Evolutionary conservation across 53 echinoderm and acorn worm species (phyloP).

Genomic region (Holothuria leucospilota): DNA sequence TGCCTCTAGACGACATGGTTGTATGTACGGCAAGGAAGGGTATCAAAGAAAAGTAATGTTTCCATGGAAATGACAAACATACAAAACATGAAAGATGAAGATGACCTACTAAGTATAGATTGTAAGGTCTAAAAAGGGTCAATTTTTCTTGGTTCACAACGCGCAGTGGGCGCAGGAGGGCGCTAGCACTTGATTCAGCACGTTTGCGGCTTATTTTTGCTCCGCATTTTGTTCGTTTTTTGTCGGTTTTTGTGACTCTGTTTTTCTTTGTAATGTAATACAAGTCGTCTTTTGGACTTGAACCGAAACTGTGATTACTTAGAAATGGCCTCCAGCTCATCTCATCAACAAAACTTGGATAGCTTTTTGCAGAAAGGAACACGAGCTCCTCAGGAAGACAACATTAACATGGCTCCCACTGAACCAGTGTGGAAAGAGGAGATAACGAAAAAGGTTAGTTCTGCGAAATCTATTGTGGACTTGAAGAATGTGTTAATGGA

Average conservation of each 20-base stretch:
- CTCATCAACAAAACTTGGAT: background rate
- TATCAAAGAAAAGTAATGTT: too few species aligned
- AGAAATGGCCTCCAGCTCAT: background rate
- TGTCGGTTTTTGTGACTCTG: too few species aligned
- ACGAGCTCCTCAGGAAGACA: background rate
- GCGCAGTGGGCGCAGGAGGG: too few species aligned
- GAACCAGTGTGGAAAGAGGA: slow-evolving; percentile 9
- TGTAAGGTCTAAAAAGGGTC: too few species aligned
- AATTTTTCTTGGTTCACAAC: too few species aligned
- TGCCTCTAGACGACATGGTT: too few species aligned
- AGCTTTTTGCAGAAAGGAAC: slow-evolving; percentile 1
- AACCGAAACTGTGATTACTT: background rate
- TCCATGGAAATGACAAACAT: too few species aligned
- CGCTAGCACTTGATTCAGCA: background rate
- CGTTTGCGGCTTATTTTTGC: background rate
- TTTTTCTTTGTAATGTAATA: background rate
- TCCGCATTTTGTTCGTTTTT: background rate
- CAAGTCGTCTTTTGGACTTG: background rate
- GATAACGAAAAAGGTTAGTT: background rate
- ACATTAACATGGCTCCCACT: background rate
- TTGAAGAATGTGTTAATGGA: background rate
- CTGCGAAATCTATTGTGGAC: slow-evolving; percentile 10
- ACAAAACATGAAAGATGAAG: too few species aligned
- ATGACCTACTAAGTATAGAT: too few species aligned
- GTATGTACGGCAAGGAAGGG: too few species aligned